A percentile compares a stretch with the other conserved stretches of the same genome.
These are phyloP conservation scores for Drosophila flavopinicola DNA, from an alignment of 2,888 invertebrate species.

Conservation along the genomic window DNA sequence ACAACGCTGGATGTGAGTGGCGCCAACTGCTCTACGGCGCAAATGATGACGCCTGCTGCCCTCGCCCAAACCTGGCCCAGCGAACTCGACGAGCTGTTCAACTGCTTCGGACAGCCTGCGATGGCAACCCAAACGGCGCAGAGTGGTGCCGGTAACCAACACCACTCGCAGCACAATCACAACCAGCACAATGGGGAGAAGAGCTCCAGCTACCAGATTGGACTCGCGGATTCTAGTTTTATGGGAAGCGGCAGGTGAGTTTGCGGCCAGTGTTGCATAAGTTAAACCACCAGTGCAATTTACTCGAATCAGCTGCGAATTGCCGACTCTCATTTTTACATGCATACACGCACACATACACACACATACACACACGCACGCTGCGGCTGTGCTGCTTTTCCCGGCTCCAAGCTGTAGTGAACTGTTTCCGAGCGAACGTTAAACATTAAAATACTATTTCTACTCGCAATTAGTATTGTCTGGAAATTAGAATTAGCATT, in stretches of 20 bases:
- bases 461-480: no score
- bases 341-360: no score
- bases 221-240: constrained; percentile 73
- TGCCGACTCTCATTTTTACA: no score
- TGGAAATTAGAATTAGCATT: no score
- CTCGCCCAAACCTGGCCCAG: constrained; percentile 63
- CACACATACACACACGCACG: no score
- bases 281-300: neutral
- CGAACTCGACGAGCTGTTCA: constrained; percentile 58
- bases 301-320: constrained; percentile 4
- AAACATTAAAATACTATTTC: no score
- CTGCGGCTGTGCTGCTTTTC: neutral
- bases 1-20: constrained; percentile 62
- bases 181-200: constrained; percentile 67
- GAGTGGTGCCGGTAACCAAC: constrained; percentile 11
- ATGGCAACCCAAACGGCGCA: constrained; percentile 24
- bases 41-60: constrained; percentile 61
- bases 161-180: constrained; percentile 23
- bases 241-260: constrained; percentile 80
- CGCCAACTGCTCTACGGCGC: constrained; percentile 62
- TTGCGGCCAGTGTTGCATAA: constrained; percentile 1
- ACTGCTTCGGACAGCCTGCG: constrained; percentile 47
- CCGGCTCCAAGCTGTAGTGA: no score
- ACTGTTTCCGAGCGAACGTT: no score
- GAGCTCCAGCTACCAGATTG: constrained; percentile 80